Percentiles rank a stretch among this genome's conserved stretches.
Evolutionary conservation across 2,113 vertebrate genomes (phyloP).

Genomic region (Excalfactoria chinensis): DNA sequence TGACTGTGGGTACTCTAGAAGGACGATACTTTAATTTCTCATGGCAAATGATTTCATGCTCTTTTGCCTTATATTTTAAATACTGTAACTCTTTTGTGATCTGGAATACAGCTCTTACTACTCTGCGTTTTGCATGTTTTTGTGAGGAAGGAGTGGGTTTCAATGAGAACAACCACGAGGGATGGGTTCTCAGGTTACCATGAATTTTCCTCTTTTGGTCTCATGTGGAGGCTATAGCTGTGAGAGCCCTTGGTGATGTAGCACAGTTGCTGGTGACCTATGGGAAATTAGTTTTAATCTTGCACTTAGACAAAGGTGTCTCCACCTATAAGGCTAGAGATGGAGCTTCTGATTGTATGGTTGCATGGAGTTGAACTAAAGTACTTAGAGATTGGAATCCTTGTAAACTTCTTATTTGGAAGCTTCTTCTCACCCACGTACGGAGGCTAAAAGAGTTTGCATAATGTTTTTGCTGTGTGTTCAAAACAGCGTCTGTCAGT

Average conservation of each 20-base stretch:
- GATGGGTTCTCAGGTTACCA: background rate
- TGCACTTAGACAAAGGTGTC: background rate
- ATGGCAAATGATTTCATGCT: background rate
- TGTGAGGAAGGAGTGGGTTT: background rate
- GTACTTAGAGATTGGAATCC: conserved; percentile 70
- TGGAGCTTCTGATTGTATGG: background rate
- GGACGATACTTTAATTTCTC: background rate
- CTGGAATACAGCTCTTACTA: background rate
- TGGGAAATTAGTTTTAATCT: background rate
- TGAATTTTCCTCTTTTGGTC: background rate
- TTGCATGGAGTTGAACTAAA: conserved; percentile 51
- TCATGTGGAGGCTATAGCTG: background rate
- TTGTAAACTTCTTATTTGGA: conserved; percentile 80
- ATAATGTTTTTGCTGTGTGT: conserved; percentile 83
- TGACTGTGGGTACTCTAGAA: background rate
- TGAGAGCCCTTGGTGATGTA: background rate
- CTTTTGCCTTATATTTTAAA: background rate
- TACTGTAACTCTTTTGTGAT: background rate
- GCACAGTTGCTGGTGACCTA: background rate
- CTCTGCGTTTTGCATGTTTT: background rate
- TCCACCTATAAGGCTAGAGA: background rate
- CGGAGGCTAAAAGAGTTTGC: conserved; percentile 81
- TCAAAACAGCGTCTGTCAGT: conserved; percentile 84
- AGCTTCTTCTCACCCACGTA: conserved; percentile 77
- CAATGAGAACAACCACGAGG: background rate